Evolutionary conservation across 2,113 vertebrate genomes (phyloP), one percentile per base, ranked within the genome.

Genomic region (Dromas ardeola): DNA sequence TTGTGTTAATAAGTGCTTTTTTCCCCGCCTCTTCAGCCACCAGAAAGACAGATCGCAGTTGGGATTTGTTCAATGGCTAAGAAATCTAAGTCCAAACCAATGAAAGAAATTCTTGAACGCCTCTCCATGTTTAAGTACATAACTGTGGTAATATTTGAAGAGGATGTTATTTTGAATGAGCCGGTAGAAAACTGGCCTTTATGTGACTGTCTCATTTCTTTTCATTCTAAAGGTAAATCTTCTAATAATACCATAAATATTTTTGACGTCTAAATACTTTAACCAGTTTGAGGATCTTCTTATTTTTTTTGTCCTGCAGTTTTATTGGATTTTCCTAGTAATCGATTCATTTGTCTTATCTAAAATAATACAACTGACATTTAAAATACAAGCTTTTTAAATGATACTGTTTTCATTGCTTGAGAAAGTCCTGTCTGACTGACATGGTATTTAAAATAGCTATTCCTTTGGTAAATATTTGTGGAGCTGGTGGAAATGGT

Each of bases 41-140:
- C 99, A 1, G 99, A 99, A 98, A 98, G 99, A 91, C 99, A 99
- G 96, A 99, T 99, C 6, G 98, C 98, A 76, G 99, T 99, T 94
- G 99, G 99, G 76, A 99, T 99, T 97, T 99, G 99, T 98, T 98
- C 99, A 92, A 99, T 99, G 99, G 98, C 99, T 89, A 99, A 99
- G 95, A 99, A 99, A 95, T 99, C 99, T 23, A 99, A 99, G 93
- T 99, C 99, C 45, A 99, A 99, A 97, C 99, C 99, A 79, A 99
- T 99, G 99, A 99, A 99, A 87, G 99, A 99, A 98, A 99, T 99
- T 95, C 97, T 99, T 95, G 99, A 99, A 92, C 98, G 99, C 40
- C 98, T 99, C 84, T 99, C 98, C 83, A 98, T 99, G 94, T 99
- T 99, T 98, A 99, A 99, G 80, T 99, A 99, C 93, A 99, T 99